These are phyloP conservation scores for Myotis myotis DNA, from an alignment of 2,797 vertebrate species.

Conservation along the genomic window DNA sequence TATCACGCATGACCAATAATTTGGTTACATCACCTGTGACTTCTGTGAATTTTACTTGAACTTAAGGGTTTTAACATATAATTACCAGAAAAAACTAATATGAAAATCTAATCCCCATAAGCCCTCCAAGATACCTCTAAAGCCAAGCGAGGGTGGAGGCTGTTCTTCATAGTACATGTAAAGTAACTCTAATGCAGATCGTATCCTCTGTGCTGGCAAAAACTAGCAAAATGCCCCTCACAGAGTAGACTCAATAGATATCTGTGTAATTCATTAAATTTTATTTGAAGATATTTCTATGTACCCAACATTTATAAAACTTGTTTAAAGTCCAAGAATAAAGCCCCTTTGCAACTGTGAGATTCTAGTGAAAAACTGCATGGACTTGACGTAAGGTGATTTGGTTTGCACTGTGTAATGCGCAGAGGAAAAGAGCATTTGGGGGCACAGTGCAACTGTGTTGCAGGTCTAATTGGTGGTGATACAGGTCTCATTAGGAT, in stretches of 20 bases:
- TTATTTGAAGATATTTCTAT: background rate
- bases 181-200: slow-evolving; percentile 42
- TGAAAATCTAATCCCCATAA: slow-evolving; percentile 73
- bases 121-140: background rate
- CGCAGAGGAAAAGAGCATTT: slow-evolving; percentile 73
- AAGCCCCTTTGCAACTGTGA: slow-evolving; percentile 38
- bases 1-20: slow-evolving; percentile 60
- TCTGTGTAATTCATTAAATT: slow-evolving; percentile 41
- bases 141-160: background rate
- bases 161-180: background rate
- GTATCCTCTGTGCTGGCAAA: background rate
- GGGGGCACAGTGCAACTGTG: slow-evolving; percentile 57
- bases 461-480: slow-evolving; percentile 77
- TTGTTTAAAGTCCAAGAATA: slow-evolving; percentile 43
- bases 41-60: slow-evolving; percentile 76
- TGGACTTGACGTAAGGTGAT: slow-evolving; percentile 69
- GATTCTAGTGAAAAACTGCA: slow-evolving; percentile 63
- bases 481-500: slow-evolving; percentile 76
- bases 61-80: slow-evolving; percentile 71
- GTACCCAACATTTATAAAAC: slow-evolving; percentile 58
- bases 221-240: background rate
- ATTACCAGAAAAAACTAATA: slow-evolving; percentile 66
- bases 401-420: slow-evolving; percentile 76
- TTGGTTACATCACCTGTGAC: slow-evolving; percentile 58
- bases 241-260: background rate